Evolutionary conservation across 2,797 vertebrate species (phyloP), one percentile per base, ranked within the genome.

Genomic region (Novumbra hubbsi): DNA sequence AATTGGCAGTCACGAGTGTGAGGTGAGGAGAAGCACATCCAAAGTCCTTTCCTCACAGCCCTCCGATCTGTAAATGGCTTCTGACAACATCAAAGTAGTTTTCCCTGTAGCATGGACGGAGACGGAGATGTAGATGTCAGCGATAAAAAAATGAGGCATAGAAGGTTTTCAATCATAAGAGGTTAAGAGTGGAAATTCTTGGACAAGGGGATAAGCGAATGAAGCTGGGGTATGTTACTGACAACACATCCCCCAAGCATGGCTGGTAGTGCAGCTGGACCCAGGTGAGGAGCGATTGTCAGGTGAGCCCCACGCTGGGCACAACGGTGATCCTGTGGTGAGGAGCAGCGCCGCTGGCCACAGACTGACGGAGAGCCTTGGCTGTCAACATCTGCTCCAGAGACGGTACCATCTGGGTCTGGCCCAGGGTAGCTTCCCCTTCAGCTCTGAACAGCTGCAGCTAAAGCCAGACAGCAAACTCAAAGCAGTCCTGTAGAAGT

Each of bases 321-420:
- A 83, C 86, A 84, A 78, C 74, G 82, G 78, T 3, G 55, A 63
- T 78, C 85, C 87, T 76, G 50, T 77, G 76, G 81, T 78, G 82
- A 81, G 83, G 74, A 49, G 64, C 83, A 76, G 77, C 85, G 79
- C 88, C 89, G 90, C 89, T 90, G 87, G 87, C 86, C 85, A 84
- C 76, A 88, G 85, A 89, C 88, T 91, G 87, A 87, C 89, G 85
- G 87, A 78, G 86, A 88, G 86, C 83, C 78, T 85, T 88, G 87
- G 82, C 89, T 89, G 90, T 89, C 92, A 92, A 92, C 92, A 93
- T 92, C 92, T 93, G 92, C 90, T 93, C 88, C 85, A 87, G 87
- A 90, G 87, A 92, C 87, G 49, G 74, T 60, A 88, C 90, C 92
- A 93, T 92, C 92, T 94, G 93, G 78, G 83, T 45, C 4, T 52